A percentile compares a stretch with the other conserved stretches of the same genome.
These are phyloP conservation scores for Sphenodon punctatus DNA, from an alignment of 2,797 vertebrate species.

Conservation along the genomic window DNA sequence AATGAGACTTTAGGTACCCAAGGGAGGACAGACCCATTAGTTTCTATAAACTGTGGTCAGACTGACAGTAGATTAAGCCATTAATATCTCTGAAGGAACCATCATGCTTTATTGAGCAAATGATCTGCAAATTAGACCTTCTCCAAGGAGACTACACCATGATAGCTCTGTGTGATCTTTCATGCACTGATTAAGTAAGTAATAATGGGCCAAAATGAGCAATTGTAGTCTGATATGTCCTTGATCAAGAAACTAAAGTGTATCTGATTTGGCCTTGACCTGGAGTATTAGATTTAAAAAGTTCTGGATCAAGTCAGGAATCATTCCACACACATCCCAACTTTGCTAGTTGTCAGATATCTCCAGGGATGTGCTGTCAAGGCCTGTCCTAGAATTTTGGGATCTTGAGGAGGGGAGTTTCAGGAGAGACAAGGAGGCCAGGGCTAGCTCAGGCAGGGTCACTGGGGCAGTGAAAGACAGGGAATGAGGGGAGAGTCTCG, in stretches of 20 bases:
- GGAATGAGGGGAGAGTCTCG: too few species aligned
- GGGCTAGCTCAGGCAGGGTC: too few species aligned
- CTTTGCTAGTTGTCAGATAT: background rate
- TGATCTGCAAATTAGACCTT: background rate
- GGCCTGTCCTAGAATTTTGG: too few species aligned
- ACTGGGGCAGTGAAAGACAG: too few species aligned
- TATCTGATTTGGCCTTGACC: background rate
- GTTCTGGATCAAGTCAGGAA: background rate
- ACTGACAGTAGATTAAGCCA: background rate
- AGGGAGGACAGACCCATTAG: background rate
- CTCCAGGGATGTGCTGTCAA: too few species aligned
- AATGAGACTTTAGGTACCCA: background rate
- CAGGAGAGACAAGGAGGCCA: too few species aligned
- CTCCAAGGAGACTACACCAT: background rate
- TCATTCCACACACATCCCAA: background rate
- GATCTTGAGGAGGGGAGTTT: too few species aligned
- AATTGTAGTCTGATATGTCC: background rate
- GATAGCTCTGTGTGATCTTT: background rate
- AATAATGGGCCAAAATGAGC: background rate
- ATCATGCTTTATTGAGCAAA: background rate
- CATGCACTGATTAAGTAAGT: background rate
- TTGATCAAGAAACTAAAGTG: background rate
- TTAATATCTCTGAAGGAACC: background rate
- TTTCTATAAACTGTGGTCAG: background rate
- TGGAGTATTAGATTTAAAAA: background rate